Conservation (phyloP, 2,113 vertebrate genomes). For the Pelecanoides urinatrix region DNA sequence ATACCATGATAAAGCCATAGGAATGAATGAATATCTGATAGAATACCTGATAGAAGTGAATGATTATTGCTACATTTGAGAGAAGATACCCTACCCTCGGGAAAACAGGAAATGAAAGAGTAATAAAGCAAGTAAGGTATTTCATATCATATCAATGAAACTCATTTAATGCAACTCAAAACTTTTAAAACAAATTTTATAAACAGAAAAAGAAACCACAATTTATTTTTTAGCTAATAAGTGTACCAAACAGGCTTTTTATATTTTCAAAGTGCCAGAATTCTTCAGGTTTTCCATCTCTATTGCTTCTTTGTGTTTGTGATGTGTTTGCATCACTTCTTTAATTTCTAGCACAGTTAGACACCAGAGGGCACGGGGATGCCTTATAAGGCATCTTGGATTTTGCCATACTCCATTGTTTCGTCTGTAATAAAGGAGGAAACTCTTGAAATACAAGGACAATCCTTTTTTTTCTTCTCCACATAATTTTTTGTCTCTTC, state of each 20-base stretch:
- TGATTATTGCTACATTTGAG: not conserved
- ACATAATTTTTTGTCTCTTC: not conserved
- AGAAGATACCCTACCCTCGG: not conserved
- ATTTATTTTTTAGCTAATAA: not conserved
- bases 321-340: not conserved
- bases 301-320: not conserved
- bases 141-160: not conserved
- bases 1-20: not conserved
- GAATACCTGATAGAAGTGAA: not conserved
- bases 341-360: not conserved
- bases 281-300: not conserved
- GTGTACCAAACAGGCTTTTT: not conserved
- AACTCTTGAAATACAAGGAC: not conserved
- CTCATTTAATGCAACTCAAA: not conserved
- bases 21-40: not conserved
- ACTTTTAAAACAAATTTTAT: not conserved
- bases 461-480: not conserved
- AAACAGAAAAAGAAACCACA: not conserved
- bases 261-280: not conserved
- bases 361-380: not conserved
- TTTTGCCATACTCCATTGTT: not conserved
- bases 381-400: not conserved
- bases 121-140: not conserved
- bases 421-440: not conserved
- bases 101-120: conserved; percentile 4